Base-by-base conservation (phyloP, 35 echinoderm and acorn worm genomes). In the Ptychodera flava region DNA sequence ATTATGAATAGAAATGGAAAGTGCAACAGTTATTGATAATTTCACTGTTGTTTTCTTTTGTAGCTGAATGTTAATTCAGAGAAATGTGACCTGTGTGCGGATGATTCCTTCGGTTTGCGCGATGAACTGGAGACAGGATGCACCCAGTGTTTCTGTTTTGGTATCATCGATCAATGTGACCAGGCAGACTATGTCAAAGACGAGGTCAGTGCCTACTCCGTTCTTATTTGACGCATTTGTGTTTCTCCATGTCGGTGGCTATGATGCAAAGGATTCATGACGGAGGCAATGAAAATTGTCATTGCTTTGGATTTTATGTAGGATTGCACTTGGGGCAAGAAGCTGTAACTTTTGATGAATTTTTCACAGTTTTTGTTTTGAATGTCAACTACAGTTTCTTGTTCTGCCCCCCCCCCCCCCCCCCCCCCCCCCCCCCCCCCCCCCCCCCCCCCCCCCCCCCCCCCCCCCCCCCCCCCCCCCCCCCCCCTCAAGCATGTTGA, bases 91-190 rank as follows among this genome's bases (percentile, higher is more conserved):
- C 93, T 89, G 38, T 93, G 92, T 83, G 83, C 80, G 22, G 64
- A 78, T 16, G 84, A 87, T 29, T 85, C 80, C 37, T 97, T 97
- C 79, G 88, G 92, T 89, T 89, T 97, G 33, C 89, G 89, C 38
- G 79, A 78, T 33, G 85, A 37, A 38, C 29, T 89, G 30, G 78
- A 87, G 0, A 79, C 64, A 0, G 95, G 92, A 0, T 97, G 95
- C 35, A 93, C 89, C 1, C 81, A 78, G 29, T 93, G 95, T 80
- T 97, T 93, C 87, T 97, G 95, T 79, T 97, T 93, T 81, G 94
- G 94, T 28, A 53, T 91, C 78, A 91, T 89, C 28, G 83, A 86
- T 0, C 32, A 90, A 6, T 97, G 94, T 75, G 1, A 77, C 31
- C 88, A 91, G 79, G 91, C 94, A 53, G 75, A 93, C 86, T 97